Conservation (phyloP, 2,888 invertebrate species). For the Dermolepida albohirtum region DNA sequence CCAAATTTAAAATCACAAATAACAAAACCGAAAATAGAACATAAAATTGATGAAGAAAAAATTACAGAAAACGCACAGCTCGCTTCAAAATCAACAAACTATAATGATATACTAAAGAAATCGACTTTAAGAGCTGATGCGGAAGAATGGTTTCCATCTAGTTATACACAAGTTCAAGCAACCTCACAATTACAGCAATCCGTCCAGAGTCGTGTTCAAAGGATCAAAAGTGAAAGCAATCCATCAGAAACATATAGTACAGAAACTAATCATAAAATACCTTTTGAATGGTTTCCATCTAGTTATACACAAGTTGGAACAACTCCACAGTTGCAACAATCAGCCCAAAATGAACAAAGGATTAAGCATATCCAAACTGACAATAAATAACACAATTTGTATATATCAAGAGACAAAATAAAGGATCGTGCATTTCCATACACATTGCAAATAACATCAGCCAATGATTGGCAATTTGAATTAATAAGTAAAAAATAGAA, state of each 20-base stretch:
- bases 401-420: too few species aligned
- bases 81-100: not conserved
- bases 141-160: conserved; percentile 72
- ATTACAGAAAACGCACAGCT: conserved; percentile 6
- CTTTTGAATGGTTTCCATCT: conserved; percentile 70
- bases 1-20: conserved; percentile 39
- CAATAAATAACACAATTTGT: too few species aligned
- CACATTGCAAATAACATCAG: too few species aligned
- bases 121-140: conserved; percentile 65
- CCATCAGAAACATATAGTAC: conserved; percentile 36
- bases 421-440: too few species aligned
- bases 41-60: not conserved
- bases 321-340: conserved; percentile 35
- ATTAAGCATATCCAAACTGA: too few species aligned
- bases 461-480: too few species aligned
- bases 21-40: conserved; percentile 14
- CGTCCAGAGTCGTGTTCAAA: conserved; percentile 46
- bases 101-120: conserved; percentile 29
- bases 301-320: conserved; percentile 59
- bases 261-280: conserved; percentile 49
- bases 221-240: conserved; percentile 25
- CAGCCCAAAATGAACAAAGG: conserved; percentile 45
- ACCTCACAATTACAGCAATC: conserved; percentile 37
- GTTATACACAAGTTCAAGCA: conserved; percentile 56
- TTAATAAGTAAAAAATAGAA: too few species aligned